A percentile compares a stretch with the other conserved stretches of the same genome.
Evolutionary conservation across 2,113 vertebrate genomes (phyloP).

Genomic region (Alces alces): DNA sequence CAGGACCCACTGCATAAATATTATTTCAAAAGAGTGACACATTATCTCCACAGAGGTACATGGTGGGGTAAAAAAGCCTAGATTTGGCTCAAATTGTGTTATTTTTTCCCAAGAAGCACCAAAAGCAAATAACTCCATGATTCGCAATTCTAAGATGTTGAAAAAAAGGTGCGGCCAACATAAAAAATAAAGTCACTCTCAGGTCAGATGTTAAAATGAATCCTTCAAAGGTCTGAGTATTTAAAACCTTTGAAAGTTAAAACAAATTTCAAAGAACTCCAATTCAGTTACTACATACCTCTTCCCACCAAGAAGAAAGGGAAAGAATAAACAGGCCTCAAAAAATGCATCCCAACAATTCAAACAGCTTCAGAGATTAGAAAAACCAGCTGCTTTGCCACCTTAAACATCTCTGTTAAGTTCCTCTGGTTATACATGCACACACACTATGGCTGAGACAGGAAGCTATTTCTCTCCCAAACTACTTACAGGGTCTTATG

Average conservation of each 20-base stretch:
- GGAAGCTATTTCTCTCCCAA: slow-evolving; percentile 6
- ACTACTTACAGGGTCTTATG: neutral
- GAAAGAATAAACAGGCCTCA: neutral
- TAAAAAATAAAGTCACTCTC: neutral
- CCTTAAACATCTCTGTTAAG: neutral
- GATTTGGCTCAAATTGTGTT: neutral
- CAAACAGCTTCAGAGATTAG: neutral
- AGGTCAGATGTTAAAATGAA: slow-evolving; percentile 38
- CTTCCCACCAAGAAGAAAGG: neutral
- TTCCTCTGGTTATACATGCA: neutral
- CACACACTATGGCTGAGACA: neutral
- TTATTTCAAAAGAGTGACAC: neutral
- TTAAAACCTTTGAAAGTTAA: neutral
- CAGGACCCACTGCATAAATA: neutral
- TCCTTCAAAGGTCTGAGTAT: neutral
- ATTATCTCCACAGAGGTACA: neutral
- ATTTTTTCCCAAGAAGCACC: neutral
- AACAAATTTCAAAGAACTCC: neutral
- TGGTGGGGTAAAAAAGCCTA: neutral
- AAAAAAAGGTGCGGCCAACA: neutral
- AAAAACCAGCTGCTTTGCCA: neutral
- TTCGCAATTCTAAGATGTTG: slow-evolving; percentile 29
- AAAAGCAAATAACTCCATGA: slow-evolving; percentile 31
- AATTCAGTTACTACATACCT: neutral
- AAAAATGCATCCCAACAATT: neutral